phyloP scores from a whole-genome alignment of 2,888 invertebrate species.

The Drosophila bunnanda region DNA sequence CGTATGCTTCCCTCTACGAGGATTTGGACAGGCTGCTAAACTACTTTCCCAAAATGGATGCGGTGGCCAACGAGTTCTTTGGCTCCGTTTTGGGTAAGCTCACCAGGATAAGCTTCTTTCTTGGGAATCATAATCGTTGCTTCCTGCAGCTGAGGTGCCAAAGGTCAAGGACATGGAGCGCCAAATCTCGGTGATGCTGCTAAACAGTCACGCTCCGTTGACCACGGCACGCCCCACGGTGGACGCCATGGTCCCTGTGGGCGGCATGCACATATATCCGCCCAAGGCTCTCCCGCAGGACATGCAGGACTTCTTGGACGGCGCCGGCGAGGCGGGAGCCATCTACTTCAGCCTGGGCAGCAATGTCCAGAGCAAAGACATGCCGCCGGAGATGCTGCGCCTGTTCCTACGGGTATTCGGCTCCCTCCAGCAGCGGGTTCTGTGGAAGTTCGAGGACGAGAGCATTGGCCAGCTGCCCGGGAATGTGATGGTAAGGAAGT shows the following conservation, averaged over 20 bases:
- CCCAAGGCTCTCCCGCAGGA: constrained; percentile 81
- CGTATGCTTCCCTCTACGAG: constrained; percentile 82
- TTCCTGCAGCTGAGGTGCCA: constrained; percentile 80
- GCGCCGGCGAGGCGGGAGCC: constrained; percentile 85
- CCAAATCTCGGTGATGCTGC: constrained; percentile 85
- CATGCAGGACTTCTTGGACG: constrained; percentile 84
- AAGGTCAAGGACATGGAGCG: constrained; percentile 84
- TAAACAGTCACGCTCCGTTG: constrained; percentile 85
- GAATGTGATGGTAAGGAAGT: constrained; percentile 85
- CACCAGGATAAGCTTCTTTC: fast-evolving
- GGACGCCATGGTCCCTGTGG: constrained; percentile 85
- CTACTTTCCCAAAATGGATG: constrained; percentile 83
- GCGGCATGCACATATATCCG: constrained; percentile 86
- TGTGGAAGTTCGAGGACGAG: constrained; percentile 86
- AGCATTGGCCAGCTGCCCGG: constrained; percentile 80
- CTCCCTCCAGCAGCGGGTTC: constrained; percentile 83
- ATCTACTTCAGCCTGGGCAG: constrained; percentile 86
- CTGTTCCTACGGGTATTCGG: constrained; percentile 84
- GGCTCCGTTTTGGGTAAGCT: constrained; percentile 71
- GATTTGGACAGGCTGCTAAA: constrained; percentile 76
- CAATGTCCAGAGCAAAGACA: constrained; percentile 84
- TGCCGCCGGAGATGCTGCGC: constrained; percentile 83
- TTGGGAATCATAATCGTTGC: neutral
- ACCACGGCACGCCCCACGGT: constrained; percentile 85
- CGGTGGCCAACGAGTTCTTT: constrained; percentile 79